Evolutionary conservation across 2,888 invertebrate genomes (phyloP).

Genomic region (Megaustenia siamemsis): DNA sequence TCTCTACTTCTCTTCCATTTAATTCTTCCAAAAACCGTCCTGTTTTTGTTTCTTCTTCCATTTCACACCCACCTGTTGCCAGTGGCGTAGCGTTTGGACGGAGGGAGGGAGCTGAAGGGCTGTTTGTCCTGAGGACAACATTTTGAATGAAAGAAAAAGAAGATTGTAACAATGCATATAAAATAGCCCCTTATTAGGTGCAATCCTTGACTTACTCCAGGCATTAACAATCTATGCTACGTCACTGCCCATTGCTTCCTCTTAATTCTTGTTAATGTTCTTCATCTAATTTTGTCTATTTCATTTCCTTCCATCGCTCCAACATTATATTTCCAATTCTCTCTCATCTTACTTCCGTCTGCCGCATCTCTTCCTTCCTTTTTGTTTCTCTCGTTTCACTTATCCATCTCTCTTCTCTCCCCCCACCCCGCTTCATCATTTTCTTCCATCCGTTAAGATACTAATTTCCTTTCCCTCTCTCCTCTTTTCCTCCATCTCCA

Average conservation of each 20-base stretch:
- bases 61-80: neutral
- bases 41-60: neutral
- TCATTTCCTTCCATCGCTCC: neutral
- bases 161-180: no score
- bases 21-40: neutral
- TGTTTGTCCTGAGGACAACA: no score
- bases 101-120: no score
- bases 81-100: no score
- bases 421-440: no score
- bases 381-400: neutral
- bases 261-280: slow-evolving; percentile 1
- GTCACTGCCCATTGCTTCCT: neutral
- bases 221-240: no score
- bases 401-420: neutral
- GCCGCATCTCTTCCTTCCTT: neutral
- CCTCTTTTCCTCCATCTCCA: no score
- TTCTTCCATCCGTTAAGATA: neutral
- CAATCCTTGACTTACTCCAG: no score
- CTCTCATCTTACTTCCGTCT: neutral
- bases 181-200: no score
- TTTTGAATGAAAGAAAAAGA: no score
- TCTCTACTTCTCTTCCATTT: slow-evolving; percentile 19
- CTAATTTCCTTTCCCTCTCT: neutral
- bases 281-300: neutral
- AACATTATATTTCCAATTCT: neutral